phyloP scores from a whole-genome alignment of 2,888 invertebrate species.

The Oscheius sp. region DNA sequence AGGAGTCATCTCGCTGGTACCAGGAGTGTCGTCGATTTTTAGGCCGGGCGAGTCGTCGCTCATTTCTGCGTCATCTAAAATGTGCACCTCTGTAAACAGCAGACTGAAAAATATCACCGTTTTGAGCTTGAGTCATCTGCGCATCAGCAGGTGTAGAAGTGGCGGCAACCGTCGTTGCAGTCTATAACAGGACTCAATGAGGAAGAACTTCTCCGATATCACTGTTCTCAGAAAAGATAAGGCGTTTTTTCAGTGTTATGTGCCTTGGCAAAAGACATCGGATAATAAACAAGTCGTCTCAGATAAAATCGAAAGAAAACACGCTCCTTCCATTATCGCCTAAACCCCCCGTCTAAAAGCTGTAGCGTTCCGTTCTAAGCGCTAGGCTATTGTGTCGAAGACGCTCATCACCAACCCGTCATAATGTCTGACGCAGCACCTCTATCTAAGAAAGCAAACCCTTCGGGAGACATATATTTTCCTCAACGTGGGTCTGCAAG shows the following conservation, averaged over 20 bases:
- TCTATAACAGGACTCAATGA: too few species aligned
- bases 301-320: too few species aligned
- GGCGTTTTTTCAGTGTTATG: too few species aligned
- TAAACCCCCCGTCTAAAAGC: too few species aligned
- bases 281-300: too few species aligned
- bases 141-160: background rate
- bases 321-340: too few species aligned
- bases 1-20: constrained; percentile 7
- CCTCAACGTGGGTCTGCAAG: background rate
- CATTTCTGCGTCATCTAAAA: constrained; percentile 31
- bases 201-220: too few species aligned
- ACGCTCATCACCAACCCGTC: constrained; percentile 9
- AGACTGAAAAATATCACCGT: constrained; percentile 1
- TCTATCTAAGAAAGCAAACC: background rate
- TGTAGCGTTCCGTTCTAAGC: constrained; percentile 1
- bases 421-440: constrained; percentile 11
- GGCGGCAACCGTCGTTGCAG: too few species aligned
- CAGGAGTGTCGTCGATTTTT: constrained; percentile 24
- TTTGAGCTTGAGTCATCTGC: background rate
- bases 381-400: constrained; percentile 21
- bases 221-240: too few species aligned
- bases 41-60: constrained; percentile 33
- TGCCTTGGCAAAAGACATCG: too few species aligned
- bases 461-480: background rate
- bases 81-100: background rate